A percentile compares a stretch with the other conserved stretches of the same genome.
phyloP scores from a whole-genome alignment of 2,888 invertebrate genomes.

The Nemoura dubitans region DNA sequence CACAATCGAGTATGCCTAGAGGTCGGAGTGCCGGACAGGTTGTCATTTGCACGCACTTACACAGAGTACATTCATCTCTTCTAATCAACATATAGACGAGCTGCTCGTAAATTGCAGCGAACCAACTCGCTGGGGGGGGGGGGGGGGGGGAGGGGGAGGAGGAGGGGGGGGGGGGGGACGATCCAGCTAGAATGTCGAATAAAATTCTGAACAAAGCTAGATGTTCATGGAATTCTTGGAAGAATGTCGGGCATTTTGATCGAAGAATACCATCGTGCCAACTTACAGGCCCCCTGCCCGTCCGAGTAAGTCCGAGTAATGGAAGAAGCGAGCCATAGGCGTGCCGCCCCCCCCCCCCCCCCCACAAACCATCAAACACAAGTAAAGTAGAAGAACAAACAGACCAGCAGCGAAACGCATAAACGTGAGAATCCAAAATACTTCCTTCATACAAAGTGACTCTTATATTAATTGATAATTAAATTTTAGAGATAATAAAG shows the following conservation, averaged over 20 bases:
- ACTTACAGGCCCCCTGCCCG: background rate
- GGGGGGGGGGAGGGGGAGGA: background rate
- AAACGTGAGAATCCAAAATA: background rate
- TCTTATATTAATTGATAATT: no score
- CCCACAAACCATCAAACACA: background rate
- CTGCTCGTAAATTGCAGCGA: background rate
- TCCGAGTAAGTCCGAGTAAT: background rate
- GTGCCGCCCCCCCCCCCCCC: background rate
- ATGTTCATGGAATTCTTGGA: background rate
- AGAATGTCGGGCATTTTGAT: background rate
- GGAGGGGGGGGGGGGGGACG: background rate
- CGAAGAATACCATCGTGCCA: background rate
- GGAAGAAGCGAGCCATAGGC: background rate
- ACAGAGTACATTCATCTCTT: background rate
- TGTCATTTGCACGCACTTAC: background rate
- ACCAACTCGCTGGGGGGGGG: background rate
- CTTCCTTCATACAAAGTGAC: background rate
- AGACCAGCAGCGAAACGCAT: background rate
- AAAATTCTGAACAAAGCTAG: background rate
- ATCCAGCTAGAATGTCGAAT: background rate
- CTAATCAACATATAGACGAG: constrained; percentile 7
- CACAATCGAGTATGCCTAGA: background rate
- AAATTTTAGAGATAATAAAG: no score
- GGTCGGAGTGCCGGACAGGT: background rate
- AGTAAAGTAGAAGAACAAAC: background rate